Conservation (phyloP, 2,888 invertebrate species). For the Caenorhabditis doughertyi region DNA sequence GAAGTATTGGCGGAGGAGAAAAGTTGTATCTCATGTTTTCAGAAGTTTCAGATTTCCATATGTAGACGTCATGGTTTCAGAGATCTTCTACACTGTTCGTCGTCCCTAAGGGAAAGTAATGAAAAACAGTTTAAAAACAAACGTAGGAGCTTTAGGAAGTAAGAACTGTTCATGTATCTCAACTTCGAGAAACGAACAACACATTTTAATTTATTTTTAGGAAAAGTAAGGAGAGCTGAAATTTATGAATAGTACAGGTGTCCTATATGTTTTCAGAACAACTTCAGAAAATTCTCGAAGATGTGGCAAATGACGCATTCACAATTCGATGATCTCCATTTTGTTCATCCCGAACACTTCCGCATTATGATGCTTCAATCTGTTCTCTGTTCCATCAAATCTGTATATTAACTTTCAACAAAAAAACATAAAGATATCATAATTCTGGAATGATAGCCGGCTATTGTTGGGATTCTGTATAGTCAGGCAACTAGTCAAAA, state of each 20-base stretch:
- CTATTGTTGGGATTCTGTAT: slow-evolving; percentile 58
- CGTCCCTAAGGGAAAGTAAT: background rate
- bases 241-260: slow-evolving; percentile 5
- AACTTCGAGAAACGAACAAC: background rate
- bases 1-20: background rate
- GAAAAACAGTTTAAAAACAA: background rate
- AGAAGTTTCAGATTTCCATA: slow-evolving; percentile 37
- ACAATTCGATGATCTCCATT: background rate
- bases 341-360: slow-evolving; percentile 13
- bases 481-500: slow-evolving; percentile 27
- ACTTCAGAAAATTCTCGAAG: background rate
- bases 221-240: background rate
- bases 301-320: slow-evolving; percentile 11
- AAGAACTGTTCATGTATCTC: background rate
- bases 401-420: slow-evolving; percentile 18
- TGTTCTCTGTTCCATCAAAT: slow-evolving; percentile 26
- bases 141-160: background rate
- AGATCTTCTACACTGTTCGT: slow-evolving; percentile 26
- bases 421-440: slow-evolving; percentile 22
- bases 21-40: slow-evolving; percentile 30
- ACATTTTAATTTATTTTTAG: background rate
- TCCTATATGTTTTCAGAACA: background rate
- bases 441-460: slow-evolving; percentile 38
- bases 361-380: slow-evolving; percentile 18
- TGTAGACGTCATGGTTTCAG: slow-evolving; percentile 18